Percentiles rank a stretch among this genome's conserved stretches.
These are phyloP conservation scores for Gymnodraco acuticeps DNA, from an alignment of 2,797 vertebrate genomes.

Conservation along the genomic window DNA sequence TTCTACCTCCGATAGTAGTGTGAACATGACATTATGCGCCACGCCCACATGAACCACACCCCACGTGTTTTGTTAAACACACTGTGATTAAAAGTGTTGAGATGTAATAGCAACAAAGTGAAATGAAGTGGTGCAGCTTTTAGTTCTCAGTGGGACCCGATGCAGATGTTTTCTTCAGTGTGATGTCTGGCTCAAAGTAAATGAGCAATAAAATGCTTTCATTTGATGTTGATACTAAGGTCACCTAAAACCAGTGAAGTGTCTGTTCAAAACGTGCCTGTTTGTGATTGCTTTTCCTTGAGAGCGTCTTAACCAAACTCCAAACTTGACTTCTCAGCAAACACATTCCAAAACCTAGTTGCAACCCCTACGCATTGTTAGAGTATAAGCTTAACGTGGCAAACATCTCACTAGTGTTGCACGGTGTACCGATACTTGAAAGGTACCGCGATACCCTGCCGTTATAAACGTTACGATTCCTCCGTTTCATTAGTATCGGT, in stretches of 20 bases:
- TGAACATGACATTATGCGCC: conserved; percentile 10
- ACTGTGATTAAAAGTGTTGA: conserved; percentile 13
- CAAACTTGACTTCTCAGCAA: no score
- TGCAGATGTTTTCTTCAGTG: neutral
- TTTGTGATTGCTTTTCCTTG: no score
- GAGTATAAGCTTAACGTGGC: no score
- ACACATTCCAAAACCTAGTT: no score
- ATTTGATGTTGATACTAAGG: neutral
- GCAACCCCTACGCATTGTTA: no score
- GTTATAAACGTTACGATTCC: no score
- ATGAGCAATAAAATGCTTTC: neutral
- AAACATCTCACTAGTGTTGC: no score
- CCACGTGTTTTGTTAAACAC: conserved; percentile 10
- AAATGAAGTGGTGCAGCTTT: neutral
- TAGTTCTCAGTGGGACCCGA: neutral
- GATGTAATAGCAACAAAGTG: neutral
- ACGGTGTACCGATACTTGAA: no score
- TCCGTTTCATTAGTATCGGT: no score
- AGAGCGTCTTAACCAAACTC: no score
- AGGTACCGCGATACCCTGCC: no score
- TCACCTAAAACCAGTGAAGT: neutral
- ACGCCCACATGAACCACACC: neutral
- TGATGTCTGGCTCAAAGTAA: neutral
- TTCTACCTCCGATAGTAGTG: neutral
- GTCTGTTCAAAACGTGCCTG: no score